A percentile compares a stretch with the other conserved stretches of the same genome.
These are phyloP conservation scores for Sepioteuthis lessoniana DNA, from an alignment of 2,888 invertebrate genomes.

Conservation along the genomic window DNA sequence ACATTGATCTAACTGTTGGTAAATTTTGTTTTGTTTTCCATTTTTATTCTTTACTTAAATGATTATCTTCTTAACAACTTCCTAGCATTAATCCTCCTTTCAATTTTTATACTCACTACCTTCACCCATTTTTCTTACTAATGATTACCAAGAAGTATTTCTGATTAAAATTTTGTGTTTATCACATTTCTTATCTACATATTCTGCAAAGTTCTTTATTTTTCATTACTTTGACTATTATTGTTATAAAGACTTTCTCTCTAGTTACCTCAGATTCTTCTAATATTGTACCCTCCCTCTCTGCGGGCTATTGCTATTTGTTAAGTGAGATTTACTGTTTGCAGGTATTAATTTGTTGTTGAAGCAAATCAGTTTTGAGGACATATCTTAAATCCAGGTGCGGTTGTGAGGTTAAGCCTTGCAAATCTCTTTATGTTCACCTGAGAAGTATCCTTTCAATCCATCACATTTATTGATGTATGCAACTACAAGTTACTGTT, in stretches of 20 bases:
- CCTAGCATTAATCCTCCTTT: not conserved
- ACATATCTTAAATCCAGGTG: conserved; percentile 42
- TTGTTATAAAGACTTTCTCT: not conserved
- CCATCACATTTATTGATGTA: not conserved
- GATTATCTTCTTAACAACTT: conserved; percentile 5
- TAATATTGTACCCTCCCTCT: not conserved
- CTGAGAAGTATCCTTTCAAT: not conserved
- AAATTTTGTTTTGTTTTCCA: too few species aligned
- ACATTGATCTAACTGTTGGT: too few species aligned
- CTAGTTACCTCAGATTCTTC: not conserved
- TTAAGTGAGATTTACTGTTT: conserved; percentile 24
- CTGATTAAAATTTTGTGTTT: not conserved
- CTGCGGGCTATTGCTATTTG: conserved; percentile 3
- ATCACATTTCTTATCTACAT: not conserved
- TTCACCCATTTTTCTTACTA: not conserved
- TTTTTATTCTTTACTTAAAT: not conserved
- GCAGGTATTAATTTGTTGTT: conserved; percentile 42
- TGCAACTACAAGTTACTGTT: not conserved
- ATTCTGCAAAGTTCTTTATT: not conserved
- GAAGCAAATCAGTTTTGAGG: conserved; percentile 45
- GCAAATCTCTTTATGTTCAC: conserved; percentile 45
- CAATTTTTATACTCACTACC: not conserved
- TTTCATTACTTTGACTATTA: not conserved
- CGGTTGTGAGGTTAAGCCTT: not conserved
- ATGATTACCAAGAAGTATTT: not conserved